Percentiles rank a stretch among this genome's conserved stretches.
These are phyloP conservation scores for Amaurobius ferox DNA, from an alignment of 2,888 invertebrate species.

Conservation along the genomic window DNA sequence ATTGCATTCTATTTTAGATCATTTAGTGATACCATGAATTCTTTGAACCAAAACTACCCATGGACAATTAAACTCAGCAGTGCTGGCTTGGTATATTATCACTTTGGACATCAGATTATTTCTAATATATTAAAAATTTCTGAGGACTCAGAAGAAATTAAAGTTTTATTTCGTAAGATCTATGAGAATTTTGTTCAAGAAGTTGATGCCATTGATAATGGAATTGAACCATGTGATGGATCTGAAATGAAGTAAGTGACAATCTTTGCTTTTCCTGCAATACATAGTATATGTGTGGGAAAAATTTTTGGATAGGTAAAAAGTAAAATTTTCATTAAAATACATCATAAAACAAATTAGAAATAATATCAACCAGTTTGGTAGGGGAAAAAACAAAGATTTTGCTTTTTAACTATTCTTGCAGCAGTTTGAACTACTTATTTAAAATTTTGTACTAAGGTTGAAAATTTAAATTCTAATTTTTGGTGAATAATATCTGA, in stretches of 20 bases:
- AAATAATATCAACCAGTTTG: too few species aligned
- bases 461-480: too few species aligned
- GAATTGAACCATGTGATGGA: slow-evolving; percentile 88
- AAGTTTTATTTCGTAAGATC: slow-evolving; percentile 80
- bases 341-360: too few species aligned
- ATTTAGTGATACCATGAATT: slow-evolving; percentile 84
- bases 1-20: slow-evolving; percentile 77
- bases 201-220: slow-evolving; percentile 98
- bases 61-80: slow-evolving; percentile 88
- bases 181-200: slow-evolving; percentile 94
- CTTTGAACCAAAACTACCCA: slow-evolving; percentile 78
- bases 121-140: slow-evolving; percentile 80
- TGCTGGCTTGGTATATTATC: slow-evolving; percentile 93
- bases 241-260: slow-evolving; percentile 77
- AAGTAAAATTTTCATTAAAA: too few species aligned
- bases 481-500: too few species aligned
- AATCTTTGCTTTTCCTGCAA: background rate
- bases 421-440: too few species aligned
- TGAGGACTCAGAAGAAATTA: slow-evolving; percentile 78
- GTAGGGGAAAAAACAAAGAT: too few species aligned
- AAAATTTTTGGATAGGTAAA: too few species aligned
- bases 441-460: too few species aligned
- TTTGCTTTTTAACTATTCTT: too few species aligned
- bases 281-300: too few species aligned
- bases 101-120: slow-evolving; percentile 90